These are phyloP conservation scores for Poeciliopsis gracilis DNA, from an alignment of 2,797 vertebrate genomes.

Conservation along the genomic window DNA sequence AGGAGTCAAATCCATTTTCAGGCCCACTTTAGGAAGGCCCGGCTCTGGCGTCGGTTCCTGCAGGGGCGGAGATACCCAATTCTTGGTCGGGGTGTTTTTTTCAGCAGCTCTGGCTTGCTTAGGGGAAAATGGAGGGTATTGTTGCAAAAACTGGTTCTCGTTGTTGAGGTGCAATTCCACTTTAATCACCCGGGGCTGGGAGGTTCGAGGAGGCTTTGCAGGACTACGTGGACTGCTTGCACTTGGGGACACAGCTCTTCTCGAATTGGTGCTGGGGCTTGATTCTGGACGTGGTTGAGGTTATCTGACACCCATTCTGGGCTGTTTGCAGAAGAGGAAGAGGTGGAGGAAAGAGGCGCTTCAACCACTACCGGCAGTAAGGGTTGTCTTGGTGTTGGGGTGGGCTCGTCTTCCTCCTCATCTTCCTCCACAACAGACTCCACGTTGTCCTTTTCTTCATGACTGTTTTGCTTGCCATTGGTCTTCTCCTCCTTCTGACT, in stretches of 20 bases:
- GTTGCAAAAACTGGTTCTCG: slow-evolving; percentile 76
- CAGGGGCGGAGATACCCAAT: slow-evolving; percentile 67
- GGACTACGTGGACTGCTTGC: slow-evolving; percentile 71
- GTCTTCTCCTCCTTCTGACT: slow-evolving; percentile 77
- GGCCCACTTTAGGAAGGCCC: slow-evolving; percentile 87
- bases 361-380: slow-evolving; percentile 74
- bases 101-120: slow-evolving; percentile 71
- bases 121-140: slow-evolving; percentile 71
- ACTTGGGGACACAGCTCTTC: slow-evolving; percentile 58
- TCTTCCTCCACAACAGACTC: slow-evolving; percentile 51
- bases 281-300: slow-evolving; percentile 50
- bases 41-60: slow-evolving; percentile 87
- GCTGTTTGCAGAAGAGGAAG: slow-evolving; percentile 67
- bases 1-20: slow-evolving; percentile 90
- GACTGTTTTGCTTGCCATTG: slow-evolving; percentile 58
- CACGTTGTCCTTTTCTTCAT: slow-evolving; percentile 71
- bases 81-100: slow-evolving; percentile 77
- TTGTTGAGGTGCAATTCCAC: slow-evolving; percentile 78
- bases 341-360: slow-evolving; percentile 70
- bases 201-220: slow-evolving; percentile 70
- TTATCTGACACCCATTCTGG: slow-evolving; percentile 67
- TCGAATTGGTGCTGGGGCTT: slow-evolving; percentile 61
- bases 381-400: slow-evolving; percentile 65
- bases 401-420: slow-evolving; percentile 68
- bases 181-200: slow-evolving; percentile 70